phyloP scores from a whole-genome alignment of 2,113 vertebrate genomes.

The Actenoides lindsayi region DNA sequence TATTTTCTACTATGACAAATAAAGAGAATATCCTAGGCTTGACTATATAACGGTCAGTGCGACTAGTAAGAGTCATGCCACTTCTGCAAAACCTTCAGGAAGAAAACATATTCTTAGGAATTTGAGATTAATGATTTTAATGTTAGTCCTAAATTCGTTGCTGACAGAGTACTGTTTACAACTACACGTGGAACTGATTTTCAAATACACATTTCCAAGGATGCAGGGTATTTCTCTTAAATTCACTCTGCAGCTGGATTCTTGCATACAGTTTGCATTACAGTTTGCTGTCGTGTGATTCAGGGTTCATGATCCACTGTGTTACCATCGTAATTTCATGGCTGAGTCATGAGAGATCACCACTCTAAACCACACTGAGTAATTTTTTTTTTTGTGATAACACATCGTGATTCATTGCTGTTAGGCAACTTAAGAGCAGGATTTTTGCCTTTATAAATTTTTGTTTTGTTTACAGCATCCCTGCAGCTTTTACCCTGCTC shows the following conservation, averaged over 20 bases:
- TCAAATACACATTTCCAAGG: background rate
- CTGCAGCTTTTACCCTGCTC: background rate
- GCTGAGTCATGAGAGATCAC: slow-evolving; percentile 33
- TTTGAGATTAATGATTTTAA: background rate
- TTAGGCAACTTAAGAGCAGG: background rate
- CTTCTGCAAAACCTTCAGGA: background rate
- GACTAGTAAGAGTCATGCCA: background rate
- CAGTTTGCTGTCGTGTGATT: background rate
- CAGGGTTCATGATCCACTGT: background rate
- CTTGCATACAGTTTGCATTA: background rate
- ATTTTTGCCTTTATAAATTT: background rate
- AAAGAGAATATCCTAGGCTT: background rate
- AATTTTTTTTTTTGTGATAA: background rate
- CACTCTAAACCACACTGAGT: background rate
- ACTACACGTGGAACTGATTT: background rate
- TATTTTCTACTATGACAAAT: background rate
- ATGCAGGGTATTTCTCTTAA: background rate
- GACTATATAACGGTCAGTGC: background rate
- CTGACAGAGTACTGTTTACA: background rate
- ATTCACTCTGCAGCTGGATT: background rate
- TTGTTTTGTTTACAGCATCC: background rate
- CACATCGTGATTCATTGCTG: background rate
- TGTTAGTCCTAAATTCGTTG: background rate
- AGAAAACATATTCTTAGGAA: background rate
- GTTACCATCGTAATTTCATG: background rate